Conservation (phyloP, 2,797 vertebrate genomes). For the Manis crassicaudata region DNA sequence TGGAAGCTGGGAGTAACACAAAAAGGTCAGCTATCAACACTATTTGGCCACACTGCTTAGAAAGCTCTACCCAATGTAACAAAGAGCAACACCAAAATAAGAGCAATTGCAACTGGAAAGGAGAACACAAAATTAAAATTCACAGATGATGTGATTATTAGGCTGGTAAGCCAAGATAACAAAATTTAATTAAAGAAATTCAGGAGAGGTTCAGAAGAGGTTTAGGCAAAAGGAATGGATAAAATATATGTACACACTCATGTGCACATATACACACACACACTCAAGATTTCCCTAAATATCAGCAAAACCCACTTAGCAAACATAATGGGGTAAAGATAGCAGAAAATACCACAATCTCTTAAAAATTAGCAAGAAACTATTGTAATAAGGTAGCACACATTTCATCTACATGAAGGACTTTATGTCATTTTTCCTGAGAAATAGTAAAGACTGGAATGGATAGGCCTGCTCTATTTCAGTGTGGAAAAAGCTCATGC, state of each 20-base stretch:
- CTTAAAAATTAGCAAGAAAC: background rate
- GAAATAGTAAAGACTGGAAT: background rate
- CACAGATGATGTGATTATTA: conserved; percentile 61
- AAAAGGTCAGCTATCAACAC: background rate
- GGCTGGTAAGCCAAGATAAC: conserved; percentile 53
- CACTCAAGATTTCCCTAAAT: background rate
- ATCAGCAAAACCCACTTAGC: conserved; percentile 12
- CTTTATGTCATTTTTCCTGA: background rate
- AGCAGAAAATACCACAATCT: background rate
- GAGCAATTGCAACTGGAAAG: background rate
- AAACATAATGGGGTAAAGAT: background rate
- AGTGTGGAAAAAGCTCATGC: background rate
- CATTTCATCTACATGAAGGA: background rate
- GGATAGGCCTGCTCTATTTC: background rate
- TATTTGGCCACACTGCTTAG: background rate
- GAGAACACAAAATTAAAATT: conserved; percentile 24
- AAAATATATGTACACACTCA: background rate
- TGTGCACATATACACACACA: background rate
- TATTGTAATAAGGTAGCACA: background rate
- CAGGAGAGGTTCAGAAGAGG: conserved; percentile 52
- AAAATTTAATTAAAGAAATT: conserved; percentile 72
- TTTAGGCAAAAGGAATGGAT: conserved; percentile 40
- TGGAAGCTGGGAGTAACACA: background rate
- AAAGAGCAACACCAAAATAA: conserved; percentile 21
- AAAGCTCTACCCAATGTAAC: background rate